phyloP scores from a whole-genome alignment of 2,888 invertebrate species.

The Caenorhabditis virilis region DNA sequence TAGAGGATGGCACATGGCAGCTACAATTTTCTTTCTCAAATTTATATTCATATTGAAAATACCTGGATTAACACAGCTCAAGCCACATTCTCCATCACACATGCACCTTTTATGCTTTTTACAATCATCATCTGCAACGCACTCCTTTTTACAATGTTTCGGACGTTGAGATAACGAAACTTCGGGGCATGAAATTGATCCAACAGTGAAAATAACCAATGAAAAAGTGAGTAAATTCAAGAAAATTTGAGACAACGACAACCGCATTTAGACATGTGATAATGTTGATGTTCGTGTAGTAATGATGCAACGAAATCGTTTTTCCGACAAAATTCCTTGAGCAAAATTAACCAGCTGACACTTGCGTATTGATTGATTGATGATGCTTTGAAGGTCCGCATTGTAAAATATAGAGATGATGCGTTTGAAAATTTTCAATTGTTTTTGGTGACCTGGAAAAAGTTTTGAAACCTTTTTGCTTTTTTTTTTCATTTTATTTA shows the following conservation, averaged over 20 bases:
- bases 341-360: slow-evolving; percentile 42
- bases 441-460: no score
- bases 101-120: slow-evolving; percentile 85
- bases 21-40: slow-evolving; percentile 51
- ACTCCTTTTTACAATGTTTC: slow-evolving; percentile 70
- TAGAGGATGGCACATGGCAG: slow-evolving; percentile 68
- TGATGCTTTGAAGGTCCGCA: slow-evolving; percentile 22
- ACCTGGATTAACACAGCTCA: slow-evolving; percentile 97
- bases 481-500: no score
- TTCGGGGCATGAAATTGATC: slow-evolving; percentile 28
- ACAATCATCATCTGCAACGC: slow-evolving; percentile 91
- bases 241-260: not conserved
- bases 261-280: slow-evolving; percentile 21
- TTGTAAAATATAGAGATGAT: no score
- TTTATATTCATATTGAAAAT: no score
- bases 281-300: slow-evolving; percentile 1
- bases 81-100: slow-evolving; percentile 91
- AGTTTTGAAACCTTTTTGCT: no score
- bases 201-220: not conserved
- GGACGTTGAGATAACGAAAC: slow-evolving; percentile 23
- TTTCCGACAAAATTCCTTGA: no score
- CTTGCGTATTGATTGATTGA: slow-evolving; percentile 34
- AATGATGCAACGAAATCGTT: no score
- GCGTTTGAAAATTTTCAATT: no score
- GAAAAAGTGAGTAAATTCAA: slow-evolving; percentile 9